Evolutionary conservation across 2,113 vertebrate genomes (phyloP), one percentile per base, ranked within the genome.

Genomic region (Calonectris borealis): DNA sequence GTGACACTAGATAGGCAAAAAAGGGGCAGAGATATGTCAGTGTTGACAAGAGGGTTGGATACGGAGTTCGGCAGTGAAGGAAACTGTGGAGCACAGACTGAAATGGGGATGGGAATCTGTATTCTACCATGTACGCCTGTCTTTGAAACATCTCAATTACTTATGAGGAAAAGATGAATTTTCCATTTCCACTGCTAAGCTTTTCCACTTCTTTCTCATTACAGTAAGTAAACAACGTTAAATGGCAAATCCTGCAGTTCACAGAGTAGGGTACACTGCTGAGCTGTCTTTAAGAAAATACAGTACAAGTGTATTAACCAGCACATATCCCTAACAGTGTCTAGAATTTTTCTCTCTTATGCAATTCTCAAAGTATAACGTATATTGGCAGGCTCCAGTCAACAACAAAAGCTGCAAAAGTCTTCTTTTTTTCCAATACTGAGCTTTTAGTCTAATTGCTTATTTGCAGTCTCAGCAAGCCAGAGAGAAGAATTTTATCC

Each of bases 401-500:
- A 97, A 96, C 91, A 96, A 57, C 49, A 82, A 95, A 97, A 83
- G 68, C 93, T 95, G 81, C 34, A 92, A 90, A 98, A 97, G 78
- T 90, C 72, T 93, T 97, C 60, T 94, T 55, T 68, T 46, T 38
- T 54, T 25, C 71, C 85, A 94, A 89, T 88, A 93, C 75, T 34
- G 83, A 92, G 93, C 90, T 98, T 97, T 98, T 98, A 97, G 96
- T 97, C 95, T 98, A 98, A 98, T 98, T 97, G 97, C 97, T 98
- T 98, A 98, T 98, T 98, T 98, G 98, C 98, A 98, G 97, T 98
- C 98, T 98, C 97, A 98, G 98, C 97, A 98, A 98, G 97, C 69
- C 60, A 93, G 96, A 97, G 94, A 96, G 96, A 94, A 98, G 95
- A 98, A 98, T 98, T 98, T 98, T 97, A 97, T 97, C 96, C 97